Conservation (phyloP, 2,888 invertebrate genomes). For the Prosapia bicincta region DNA sequence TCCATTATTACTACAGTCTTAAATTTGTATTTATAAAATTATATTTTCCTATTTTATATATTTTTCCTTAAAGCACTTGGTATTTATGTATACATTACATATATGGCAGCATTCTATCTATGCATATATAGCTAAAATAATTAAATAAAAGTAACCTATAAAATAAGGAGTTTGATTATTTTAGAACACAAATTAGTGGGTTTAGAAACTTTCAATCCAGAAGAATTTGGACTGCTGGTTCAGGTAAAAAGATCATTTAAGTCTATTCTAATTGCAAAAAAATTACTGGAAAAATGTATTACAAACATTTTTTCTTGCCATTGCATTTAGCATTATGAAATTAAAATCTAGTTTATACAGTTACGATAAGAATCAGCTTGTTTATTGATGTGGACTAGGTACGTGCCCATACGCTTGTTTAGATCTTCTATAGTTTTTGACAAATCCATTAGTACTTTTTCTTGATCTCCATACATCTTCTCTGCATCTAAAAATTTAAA, state of each 20-base stretch:
- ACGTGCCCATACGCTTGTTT: conserved; percentile 58
- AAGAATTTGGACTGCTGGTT: background rate
- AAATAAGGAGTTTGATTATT: background rate
- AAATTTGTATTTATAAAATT: background rate
- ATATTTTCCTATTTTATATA: background rate
- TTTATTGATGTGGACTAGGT: conserved; percentile 57
- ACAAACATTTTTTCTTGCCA: background rate
- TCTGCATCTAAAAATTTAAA: conserved; percentile 54
- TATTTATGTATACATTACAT: background rate
- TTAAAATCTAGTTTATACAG: conserved; percentile 45
- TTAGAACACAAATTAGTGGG: background rate
- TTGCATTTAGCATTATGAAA: background rate
- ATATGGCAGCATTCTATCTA: background rate
- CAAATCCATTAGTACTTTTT: conserved; percentile 56
- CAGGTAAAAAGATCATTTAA: background rate
- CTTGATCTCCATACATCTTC: conserved; percentile 62
- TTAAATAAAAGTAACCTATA: background rate
- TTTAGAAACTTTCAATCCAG: background rate
- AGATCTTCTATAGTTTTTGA: conserved; percentile 59
- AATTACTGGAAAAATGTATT: background rate
- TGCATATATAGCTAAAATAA: background rate
- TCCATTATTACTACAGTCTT: background rate
- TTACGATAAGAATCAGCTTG: conserved; percentile 60
- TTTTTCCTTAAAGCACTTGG: background rate
- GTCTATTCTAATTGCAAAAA: background rate